These are phyloP conservation scores for Parthenolecanium corni DNA, from an alignment of 2,888 invertebrate genomes.

Conservation along the genomic window DNA sequence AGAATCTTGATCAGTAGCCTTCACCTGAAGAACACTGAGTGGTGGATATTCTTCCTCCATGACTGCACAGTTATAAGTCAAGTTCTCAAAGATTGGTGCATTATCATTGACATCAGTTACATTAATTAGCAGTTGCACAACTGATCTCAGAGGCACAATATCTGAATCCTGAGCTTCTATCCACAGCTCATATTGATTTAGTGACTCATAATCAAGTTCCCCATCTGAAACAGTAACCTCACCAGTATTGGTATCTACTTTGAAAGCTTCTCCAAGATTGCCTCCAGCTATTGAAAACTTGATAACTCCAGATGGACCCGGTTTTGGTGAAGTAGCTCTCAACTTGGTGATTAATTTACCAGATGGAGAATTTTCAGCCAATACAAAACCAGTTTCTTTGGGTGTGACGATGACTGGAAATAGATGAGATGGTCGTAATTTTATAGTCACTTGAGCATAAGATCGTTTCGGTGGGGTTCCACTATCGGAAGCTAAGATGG, in stretches of 20 bases:
- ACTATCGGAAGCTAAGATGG: slow-evolving; percentile 70
- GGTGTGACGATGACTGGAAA: slow-evolving; percentile 69
- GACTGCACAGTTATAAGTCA: slow-evolving; percentile 72
- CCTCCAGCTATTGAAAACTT: slow-evolving; percentile 85
- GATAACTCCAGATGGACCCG: slow-evolving; percentile 55
- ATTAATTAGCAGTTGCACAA: slow-evolving; percentile 69
- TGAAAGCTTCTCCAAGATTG: slow-evolving; percentile 75
- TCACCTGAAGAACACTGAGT: slow-evolving; percentile 58
- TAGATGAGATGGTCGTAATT: slow-evolving; percentile 59
- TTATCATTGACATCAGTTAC: slow-evolving; percentile 91
- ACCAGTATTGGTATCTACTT: slow-evolving; percentile 65
- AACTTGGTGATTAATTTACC: slow-evolving; percentile 65
- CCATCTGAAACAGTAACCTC: slow-evolving; percentile 65
- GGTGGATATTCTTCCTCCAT: slow-evolving; percentile 78
- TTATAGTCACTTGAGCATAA: slow-evolving; percentile 62
- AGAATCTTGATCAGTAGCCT: slow-evolving; percentile 73
- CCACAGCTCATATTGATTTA: slow-evolving; percentile 79
- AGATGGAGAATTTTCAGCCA: slow-evolving; percentile 67
- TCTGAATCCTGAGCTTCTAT: slow-evolving; percentile 80
- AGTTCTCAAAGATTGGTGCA: slow-evolving; percentile 65
- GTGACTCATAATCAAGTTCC: slow-evolving; percentile 74
- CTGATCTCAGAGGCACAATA: slow-evolving; percentile 64
- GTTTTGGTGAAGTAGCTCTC: slow-evolving; percentile 67
- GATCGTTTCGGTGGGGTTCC: slow-evolving; percentile 58
- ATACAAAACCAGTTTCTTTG: slow-evolving; percentile 58